Percentiles rank a stretch among this genome's conserved stretches.
phyloP scores from a whole-genome alignment of 2,888 invertebrate genomes.

The Conops quadrifasciatus region DNA sequence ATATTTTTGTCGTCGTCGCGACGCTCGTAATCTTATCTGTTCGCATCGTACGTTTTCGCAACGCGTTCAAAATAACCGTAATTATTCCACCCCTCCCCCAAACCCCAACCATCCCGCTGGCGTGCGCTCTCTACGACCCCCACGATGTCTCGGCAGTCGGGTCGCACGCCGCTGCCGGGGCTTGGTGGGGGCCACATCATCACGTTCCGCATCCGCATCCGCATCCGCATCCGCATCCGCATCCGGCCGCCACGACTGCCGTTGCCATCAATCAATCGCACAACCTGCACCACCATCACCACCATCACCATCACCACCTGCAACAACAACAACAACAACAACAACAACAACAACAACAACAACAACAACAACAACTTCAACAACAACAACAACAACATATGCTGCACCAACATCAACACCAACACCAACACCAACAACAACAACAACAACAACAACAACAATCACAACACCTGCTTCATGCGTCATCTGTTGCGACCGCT shows the following conservation, averaged over 20 bases:
- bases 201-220: constrained; percentile 56
- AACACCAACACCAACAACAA: constrained; percentile 45
- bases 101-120: constrained; percentile 67
- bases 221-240: constrained; percentile 63
- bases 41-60: constrained; percentile 45
- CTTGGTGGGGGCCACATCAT: constrained; percentile 67
- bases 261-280: constrained; percentile 55
- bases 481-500: constrained; percentile 49
- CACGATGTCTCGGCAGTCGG: constrained; percentile 68
- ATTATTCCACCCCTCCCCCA: constrained; percentile 67
- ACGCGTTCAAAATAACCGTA: constrained; percentile 66
- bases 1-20: constrained; percentile 12
- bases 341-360: constrained; percentile 44
- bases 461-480: constrained; percentile 42
- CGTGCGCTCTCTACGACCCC: constrained; percentile 68
- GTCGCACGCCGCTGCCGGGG: constrained; percentile 68
- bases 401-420: constrained; percentile 43
- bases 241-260: constrained; percentile 66
- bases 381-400: constrained; percentile 61
- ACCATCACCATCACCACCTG: constrained; percentile 66
- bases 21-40: constrained; percentile 41
- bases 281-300: constrained; percentile 67
- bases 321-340: constrained; percentile 58
- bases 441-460: constrained; percentile 47
- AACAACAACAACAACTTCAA: constrained; percentile 59